Evolutionary conservation across 2,797 vertebrate genomes (phyloP), one percentile per base, ranked within the genome.

Genomic region (Amphiprion clarkii): DNA sequence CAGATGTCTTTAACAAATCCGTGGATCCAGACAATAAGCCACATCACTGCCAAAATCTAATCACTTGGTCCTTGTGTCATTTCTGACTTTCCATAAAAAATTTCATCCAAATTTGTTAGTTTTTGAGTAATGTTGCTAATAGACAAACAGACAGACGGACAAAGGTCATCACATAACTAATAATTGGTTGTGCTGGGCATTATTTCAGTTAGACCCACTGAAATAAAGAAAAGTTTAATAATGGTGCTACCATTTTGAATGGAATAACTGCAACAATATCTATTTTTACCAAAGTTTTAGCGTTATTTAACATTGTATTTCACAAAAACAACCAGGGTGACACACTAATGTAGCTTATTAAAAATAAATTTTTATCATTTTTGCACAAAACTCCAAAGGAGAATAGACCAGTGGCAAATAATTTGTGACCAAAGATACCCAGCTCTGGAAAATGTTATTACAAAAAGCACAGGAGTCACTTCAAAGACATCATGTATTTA

Each of bases 321-420:
- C 4, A 16, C 23, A 29, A 25, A 63, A 52, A 51, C 31, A 21
- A 29, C 42, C 23, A 17, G n/a, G 55, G 33, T 25, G 40, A 11
- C 49, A 17, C 42, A 59, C 25, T 14, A 64, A 54, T 21, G 31
- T 16, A n/a, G 25, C 14, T 25, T 55, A 12, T 51, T 42, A 46
- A 0, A 52, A 58, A 33, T 0, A 10, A 1, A 33, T 49, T 29
- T 27, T 2, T 23, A 31, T 7, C 1, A 17, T 13, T 46, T 69
- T 16, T 21, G 6, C 21, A 59, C 5, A 53, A 13, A 83, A 52
- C 39, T 49, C 44, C 16, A 60, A 12, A 49, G 14, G 13, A 7
- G 6, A 74, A 16, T 54, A 56, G 78, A 72, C 65, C 31, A 36
- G 5, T 4, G 36, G 19, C 51, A 57, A 62, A 69, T 31, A 51